Base-by-base conservation (phyloP, 2,797 vertebrate species). In the Babyrousa celebensis region DNA sequence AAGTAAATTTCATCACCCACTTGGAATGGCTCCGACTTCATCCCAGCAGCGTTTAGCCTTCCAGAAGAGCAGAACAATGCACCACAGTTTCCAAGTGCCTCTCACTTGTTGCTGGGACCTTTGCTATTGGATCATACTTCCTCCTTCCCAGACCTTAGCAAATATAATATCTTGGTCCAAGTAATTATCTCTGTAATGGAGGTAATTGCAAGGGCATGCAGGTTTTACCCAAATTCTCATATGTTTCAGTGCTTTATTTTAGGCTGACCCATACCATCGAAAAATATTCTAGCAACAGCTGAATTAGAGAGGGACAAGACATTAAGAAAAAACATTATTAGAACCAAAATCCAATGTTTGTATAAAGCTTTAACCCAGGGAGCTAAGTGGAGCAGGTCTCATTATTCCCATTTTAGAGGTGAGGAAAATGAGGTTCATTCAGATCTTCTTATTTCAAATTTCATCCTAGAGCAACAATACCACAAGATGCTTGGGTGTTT, bases 1-100 rank as follows among this genome's bases (percentile, higher is more conserved):
- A 94, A 96, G 95, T 85, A 25, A 43, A 96, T 97, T 98, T 95
- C 97, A 97, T 97, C 97, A 97, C 83, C 72, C 36, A 67, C 89
- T 96, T 98, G 98, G 97, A 98, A 88, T 86, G 71, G 29, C 25
- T 96, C 94, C 12, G 14, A 4, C 9, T 92, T 96, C 10, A 27
- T 52, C n/a, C 89, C 1, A 71, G 80, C 83, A 96, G 67, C 71
- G 52, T 60, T 94, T 94, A 93, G 72, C 43, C 71, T 98, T 96
- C 89, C 89, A 89, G 93, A 75, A 80, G 91, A n/a, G 91, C 6
- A 95, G 89, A 96, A 96, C 96, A 97, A 97, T 71, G 71, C 85
- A 52, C 95, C 2, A 11, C 48, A 82, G 97, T 97, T 89, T 83
- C 75, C 71, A 85, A 74, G 48, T 67, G 29, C 83, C 75, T 94